A percentile compares a stretch with the other conserved stretches of the same genome.
These are phyloP conservation scores for Oeneis ivallda DNA, from an alignment of 2,888 invertebrate species.

Conservation along the genomic window DNA sequence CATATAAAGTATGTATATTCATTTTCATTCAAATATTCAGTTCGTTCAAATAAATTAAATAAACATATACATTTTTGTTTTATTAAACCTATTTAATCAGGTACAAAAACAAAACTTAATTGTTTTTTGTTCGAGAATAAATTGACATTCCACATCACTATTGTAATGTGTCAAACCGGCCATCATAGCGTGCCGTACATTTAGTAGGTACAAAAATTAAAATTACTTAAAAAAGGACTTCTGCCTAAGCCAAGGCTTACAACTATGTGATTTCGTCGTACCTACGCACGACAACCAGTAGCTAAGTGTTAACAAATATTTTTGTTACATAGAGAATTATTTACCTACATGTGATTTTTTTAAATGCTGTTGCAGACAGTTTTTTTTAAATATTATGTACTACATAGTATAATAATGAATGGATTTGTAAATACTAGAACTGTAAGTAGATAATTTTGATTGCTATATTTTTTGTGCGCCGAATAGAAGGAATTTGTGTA, in stretches of 20 bases:
- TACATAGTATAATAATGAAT: constrained; percentile 32
- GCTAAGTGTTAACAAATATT: constrained; percentile 43
- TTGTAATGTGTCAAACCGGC: no score
- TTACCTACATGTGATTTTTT: constrained; percentile 48
- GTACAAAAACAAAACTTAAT: no score
- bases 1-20: no score
- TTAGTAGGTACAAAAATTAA: no score
- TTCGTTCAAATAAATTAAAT: no score
- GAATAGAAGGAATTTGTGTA: neutral
- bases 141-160: no score
- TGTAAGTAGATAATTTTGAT: constrained; percentile 41
- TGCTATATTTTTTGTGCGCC: constrained; percentile 45
- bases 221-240: constrained; percentile 11
- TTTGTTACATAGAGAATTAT: constrained; percentile 46
- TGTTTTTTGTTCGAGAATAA: no score
- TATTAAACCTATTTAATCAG: no score
- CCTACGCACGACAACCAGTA: constrained; percentile 39
- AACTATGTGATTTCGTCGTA: constrained; percentile 43
- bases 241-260: constrained; percentile 33
- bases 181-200: no score
- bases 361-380: constrained; percentile 51
- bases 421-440: constrained; percentile 42
- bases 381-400: constrained; percentile 44
- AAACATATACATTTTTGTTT: no score
- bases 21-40: no score